Percentiles rank a stretch among this genome's conserved stretches.
Evolutionary conservation across 2,113 vertebrate genomes (phyloP).

Genomic region (Elaphurus davidianus): DNA sequence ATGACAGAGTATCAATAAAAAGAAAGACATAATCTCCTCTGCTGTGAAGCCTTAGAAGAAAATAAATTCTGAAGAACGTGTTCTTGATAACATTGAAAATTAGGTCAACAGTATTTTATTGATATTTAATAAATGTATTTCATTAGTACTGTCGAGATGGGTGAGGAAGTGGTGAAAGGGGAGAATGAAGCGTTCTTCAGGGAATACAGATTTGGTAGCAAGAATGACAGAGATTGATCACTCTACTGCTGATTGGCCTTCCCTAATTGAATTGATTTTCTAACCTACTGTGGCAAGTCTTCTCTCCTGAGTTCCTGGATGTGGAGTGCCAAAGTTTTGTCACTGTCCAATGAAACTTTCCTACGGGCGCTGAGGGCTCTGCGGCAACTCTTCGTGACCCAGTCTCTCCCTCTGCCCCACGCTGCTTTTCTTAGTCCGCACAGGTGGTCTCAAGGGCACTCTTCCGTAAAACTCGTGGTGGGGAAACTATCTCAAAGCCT

Average conservation of each 20-base stretch:
- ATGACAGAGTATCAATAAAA: constrained; percentile 26
- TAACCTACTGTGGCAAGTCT: background rate
- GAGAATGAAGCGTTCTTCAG: background rate
- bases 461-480: background rate
- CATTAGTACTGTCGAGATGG: background rate
- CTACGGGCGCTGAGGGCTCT: no score
- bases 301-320: no score
- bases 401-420: background rate
- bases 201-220: background rate
- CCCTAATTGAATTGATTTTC: background rate
- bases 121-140: constrained; percentile 8
- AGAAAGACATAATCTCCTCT: constrained; percentile 29
- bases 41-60: background rate
- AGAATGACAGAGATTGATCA: background rate
- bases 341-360: no score
- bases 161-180: background rate
- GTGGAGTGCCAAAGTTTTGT: no score
- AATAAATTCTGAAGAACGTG: constrained; percentile 20
- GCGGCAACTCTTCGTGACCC: background rate
- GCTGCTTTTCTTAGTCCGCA: background rate
- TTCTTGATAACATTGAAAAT: constrained; percentile 45
- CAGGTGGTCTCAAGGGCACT: background rate
- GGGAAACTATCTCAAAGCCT: background rate
- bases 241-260: background rate
- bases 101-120: background rate